These are phyloP conservation scores for Plebejus argus DNA, from an alignment of 2,888 invertebrate species.

Conservation along the genomic window DNA sequence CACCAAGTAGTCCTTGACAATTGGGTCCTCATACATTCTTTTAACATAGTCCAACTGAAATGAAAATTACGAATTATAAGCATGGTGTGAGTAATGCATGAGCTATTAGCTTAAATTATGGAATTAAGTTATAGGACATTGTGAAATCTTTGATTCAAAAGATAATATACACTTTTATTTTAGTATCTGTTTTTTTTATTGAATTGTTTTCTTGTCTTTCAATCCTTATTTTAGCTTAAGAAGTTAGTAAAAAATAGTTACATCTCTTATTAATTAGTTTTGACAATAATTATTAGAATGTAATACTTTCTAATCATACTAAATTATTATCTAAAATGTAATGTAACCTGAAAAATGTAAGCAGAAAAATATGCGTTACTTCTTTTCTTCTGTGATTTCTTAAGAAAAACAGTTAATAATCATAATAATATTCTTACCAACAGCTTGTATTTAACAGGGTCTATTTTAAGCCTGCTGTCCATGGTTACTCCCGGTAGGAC, in stretches of 20 bases:
- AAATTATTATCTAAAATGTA: too few relatives aligned
- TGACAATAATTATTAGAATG: too few relatives aligned
- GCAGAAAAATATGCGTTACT: neutral
- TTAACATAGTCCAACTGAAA: slow-evolving; percentile 83
- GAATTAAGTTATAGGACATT: slow-evolving; percentile 13
- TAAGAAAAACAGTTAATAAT: neutral
- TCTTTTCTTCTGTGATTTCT: neutral
- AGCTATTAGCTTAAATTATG: slow-evolving; percentile 10
- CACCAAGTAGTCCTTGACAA: slow-evolving; percentile 81
- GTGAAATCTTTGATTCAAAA: slow-evolving; percentile 26
- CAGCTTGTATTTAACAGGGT: slow-evolving; percentile 74
- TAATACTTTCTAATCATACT: too few relatives aligned
- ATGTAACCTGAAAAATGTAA: too few relatives aligned
- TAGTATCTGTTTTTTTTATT: neutral
- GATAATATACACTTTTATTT: slow-evolving; percentile 19
- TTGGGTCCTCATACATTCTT: slow-evolving; percentile 83
- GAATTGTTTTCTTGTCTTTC: neutral
- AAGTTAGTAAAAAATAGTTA: too few relatives aligned
- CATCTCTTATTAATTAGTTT: too few relatives aligned
- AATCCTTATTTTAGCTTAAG: neutral
- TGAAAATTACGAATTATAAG: slow-evolving; percentile 31
- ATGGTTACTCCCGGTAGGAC: slow-evolving; percentile 69
- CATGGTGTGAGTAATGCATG: neutral
- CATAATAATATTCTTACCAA: slow-evolving; percentile 52
- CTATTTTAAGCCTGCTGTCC: slow-evolving; percentile 74